phyloP scores from a whole-genome alignment of 2,888 invertebrate species.

The Orthosia gothica region DNA sequence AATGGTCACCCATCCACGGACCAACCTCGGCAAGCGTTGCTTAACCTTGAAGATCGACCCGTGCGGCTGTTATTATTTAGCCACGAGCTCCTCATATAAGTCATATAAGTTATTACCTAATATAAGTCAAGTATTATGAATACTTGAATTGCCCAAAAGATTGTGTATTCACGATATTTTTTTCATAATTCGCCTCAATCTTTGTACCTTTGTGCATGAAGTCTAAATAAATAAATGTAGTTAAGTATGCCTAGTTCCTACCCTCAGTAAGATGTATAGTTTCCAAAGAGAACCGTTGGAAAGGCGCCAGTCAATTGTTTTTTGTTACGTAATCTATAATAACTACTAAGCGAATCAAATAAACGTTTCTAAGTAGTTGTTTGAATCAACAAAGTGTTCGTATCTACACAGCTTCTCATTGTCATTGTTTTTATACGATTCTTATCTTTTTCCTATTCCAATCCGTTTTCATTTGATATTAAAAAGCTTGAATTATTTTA shows the following conservation, averaged over 20 bases:
- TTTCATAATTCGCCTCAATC: too few species aligned
- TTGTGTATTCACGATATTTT: too few species aligned
- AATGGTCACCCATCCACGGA: too few species aligned
- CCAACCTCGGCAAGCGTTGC: too few species aligned
- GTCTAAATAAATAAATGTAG: too few species aligned
- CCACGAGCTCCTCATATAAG: too few species aligned
- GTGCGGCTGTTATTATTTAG: too few species aligned
- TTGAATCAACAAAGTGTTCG: neutral
- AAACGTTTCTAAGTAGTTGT: neutral
- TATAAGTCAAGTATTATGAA: too few species aligned
- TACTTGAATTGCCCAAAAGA: too few species aligned
- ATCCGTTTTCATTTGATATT: neutral
- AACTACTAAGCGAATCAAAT: constrained; percentile 14
- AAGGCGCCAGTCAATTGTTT: constrained; percentile 6
- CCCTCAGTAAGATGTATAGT: neutral
- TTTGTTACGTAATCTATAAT: constrained; percentile 11
- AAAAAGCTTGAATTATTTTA: neutral
- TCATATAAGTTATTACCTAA: too few species aligned
- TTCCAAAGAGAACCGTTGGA: constrained; percentile 7
- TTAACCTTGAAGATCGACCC: too few species aligned
- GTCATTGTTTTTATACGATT: constrained; percentile 24
- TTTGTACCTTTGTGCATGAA: too few species aligned
- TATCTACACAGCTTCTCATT: neutral
- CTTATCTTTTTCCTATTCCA: constrained; percentile 3
- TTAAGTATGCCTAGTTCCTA: neutral